Percentiles rank a stretch among this genome's conserved stretches.
These are phyloP conservation scores for Anseranas semipalmata DNA, from an alignment of 2,113 vertebrate genomes.

Conservation along the genomic window DNA sequence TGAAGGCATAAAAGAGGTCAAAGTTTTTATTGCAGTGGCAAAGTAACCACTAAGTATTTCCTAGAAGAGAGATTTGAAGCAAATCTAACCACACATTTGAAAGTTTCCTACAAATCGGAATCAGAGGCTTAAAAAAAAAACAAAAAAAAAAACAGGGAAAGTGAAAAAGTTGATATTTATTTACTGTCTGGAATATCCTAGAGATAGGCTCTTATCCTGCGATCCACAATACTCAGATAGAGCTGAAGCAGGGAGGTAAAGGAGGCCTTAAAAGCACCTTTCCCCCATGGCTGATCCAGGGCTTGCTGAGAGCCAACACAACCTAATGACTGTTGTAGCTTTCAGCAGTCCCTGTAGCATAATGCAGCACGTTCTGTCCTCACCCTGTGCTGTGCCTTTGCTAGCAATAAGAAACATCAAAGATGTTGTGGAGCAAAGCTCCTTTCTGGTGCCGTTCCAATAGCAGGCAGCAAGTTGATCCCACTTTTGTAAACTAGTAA, in stretches of 20 bases:
- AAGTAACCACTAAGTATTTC: neutral
- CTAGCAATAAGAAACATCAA: neutral
- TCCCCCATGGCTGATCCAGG: neutral
- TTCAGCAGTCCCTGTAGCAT: neutral
- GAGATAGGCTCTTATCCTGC: neutral
- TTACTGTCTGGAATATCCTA: neutral
- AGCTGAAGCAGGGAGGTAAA: neutral
- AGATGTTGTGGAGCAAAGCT: neutral
- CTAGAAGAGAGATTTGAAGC: neutral
- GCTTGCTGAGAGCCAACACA: neutral
- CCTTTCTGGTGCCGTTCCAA: neutral
- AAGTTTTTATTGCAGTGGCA: conserved; percentile 12
- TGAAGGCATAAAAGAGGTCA: conserved; percentile 12
- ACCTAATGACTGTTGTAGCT: neutral
- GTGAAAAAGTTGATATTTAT: neutral
- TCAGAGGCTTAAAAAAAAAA: neutral
- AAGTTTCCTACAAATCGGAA: neutral
- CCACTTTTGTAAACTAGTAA: neutral
- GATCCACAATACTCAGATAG: neutral
- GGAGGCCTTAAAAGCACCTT: neutral
- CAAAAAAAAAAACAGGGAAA: neutral
- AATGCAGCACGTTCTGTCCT: neutral
- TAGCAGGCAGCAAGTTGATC: neutral
- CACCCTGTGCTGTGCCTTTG: neutral
- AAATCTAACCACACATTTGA: neutral